Evolutionary conservation across 2,113 vertebrate species (phyloP).

Genomic region (Noturus placidus): DNA sequence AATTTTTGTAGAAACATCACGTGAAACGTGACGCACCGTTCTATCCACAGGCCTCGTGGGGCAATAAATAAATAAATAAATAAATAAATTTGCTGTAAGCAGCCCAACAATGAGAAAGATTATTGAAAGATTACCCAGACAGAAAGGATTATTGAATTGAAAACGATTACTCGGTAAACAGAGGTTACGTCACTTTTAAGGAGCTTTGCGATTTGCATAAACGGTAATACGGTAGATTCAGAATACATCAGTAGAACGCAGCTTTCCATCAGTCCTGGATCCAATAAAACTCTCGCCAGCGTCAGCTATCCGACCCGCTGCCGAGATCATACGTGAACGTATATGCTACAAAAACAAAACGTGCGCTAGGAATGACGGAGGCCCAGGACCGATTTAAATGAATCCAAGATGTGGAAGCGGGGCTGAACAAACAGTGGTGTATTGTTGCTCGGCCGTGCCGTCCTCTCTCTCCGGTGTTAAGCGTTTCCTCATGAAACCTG

Average conservation of each 20-base stretch:
- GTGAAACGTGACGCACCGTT: too few relatives aligned
- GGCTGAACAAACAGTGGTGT: conserved; percentile 47
- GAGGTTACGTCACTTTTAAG: conserved; percentile 2
- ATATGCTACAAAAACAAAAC: conserved; percentile 42
- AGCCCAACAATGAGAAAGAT: neutral
- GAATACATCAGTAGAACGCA: neutral
- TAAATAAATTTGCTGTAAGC: neutral
- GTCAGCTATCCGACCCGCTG: conserved; percentile 32
- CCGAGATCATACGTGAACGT: conserved; percentile 39
- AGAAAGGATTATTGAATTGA: neutral
- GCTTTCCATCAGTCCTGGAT: conserved; percentile 30
- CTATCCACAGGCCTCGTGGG: neutral
- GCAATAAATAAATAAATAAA: neutral
- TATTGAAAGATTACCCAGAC: neutral
- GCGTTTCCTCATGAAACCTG: conserved; percentile 51
- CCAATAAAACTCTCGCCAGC: conserved; percentile 47
- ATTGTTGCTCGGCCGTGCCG: conserved; percentile 46
- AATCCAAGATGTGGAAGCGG: conserved; percentile 52
- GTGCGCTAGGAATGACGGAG: conserved; percentile 31
- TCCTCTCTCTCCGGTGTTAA: conserved; percentile 26
- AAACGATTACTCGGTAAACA: neutral
- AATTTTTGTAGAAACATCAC: too few relatives aligned
- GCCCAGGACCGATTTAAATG: conserved; percentile 48
- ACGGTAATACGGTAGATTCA: neutral
- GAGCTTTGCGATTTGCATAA: neutral